These are phyloP conservation scores for Orchesellides sinensis DNA, from an alignment of 2,888 invertebrate genomes.

Conservation along the genomic window DNA sequence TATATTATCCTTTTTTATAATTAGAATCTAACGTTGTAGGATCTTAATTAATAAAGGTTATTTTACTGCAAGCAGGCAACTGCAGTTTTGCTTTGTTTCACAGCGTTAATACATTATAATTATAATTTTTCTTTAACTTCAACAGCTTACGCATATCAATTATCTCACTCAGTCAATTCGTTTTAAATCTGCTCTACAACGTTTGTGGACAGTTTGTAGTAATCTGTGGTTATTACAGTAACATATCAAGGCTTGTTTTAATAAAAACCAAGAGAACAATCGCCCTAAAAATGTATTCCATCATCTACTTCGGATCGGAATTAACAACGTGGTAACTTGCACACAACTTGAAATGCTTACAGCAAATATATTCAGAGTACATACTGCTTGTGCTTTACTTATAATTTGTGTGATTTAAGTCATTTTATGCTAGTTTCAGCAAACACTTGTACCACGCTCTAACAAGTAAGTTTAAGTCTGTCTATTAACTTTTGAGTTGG, in stretches of 20 bases:
- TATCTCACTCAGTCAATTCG: slow-evolving; percentile 19
- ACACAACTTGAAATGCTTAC: slow-evolving; percentile 24
- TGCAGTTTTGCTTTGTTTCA: slow-evolving; percentile 44
- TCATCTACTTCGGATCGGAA: slow-evolving; percentile 10
- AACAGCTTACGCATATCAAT: not conserved
- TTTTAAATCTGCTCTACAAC: slow-evolving; percentile 5
- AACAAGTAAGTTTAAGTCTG: not conserved
- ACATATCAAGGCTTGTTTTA: slow-evolving; percentile 1
- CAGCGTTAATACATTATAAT: slow-evolving; percentile 31
- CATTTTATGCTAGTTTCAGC: not conserved
- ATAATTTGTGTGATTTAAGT: not conserved
- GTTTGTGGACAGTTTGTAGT: slow-evolving; percentile 26
- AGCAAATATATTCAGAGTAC: not conserved
- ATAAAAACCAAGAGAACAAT: not conserved
- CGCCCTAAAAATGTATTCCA: slow-evolving; percentile 3
- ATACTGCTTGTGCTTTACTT: not conserved
- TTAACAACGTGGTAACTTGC: slow-evolving; percentile 58
- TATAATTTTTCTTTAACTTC: slow-evolving; percentile 1
- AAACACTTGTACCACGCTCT: slow-evolving; percentile 13
- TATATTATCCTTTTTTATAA: not conserved
- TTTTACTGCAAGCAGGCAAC: slow-evolving; percentile 36
- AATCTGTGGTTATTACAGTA: not conserved
- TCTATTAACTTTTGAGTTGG: not conserved
- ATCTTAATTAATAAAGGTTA: slow-evolving; percentile 58
- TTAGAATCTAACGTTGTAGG: slow-evolving; percentile 12